phyloP scores from a whole-genome alignment of 1,140 invertebrate genomes.

The Drosophila paulistorum region DNA sequence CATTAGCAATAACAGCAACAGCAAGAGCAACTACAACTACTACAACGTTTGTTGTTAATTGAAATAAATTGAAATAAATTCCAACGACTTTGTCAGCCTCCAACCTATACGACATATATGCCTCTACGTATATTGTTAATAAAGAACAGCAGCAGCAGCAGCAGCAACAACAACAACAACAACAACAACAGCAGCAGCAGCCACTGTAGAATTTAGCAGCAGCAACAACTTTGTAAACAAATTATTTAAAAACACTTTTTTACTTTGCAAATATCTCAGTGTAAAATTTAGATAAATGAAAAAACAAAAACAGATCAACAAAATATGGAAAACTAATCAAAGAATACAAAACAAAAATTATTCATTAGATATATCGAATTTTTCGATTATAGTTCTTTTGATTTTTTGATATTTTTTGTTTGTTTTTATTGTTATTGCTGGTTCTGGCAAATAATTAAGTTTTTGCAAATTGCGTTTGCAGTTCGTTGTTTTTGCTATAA shows the following conservation, averaged over 20 bases:
- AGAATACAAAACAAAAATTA: neutral
- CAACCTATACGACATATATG: neutral
- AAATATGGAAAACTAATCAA: slow-evolving; percentile 1
- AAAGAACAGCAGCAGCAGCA: slow-evolving; percentile 47
- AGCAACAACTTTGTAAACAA: slow-evolving; percentile 46
- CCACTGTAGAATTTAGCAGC: slow-evolving; percentile 16
- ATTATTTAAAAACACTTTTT: slow-evolving; percentile 35
- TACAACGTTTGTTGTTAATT: slow-evolving; percentile 65
- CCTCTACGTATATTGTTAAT: slow-evolving; percentile 74
- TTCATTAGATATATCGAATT: too few species aligned
- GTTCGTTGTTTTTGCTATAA: slow-evolving; percentile 11
- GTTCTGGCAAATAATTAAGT: slow-evolving; percentile 11
- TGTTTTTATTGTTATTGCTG: slow-evolving; percentile 25
- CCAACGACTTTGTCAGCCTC: slow-evolving; percentile 49
- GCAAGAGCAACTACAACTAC: slow-evolving; percentile 7
- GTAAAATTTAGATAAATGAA: slow-evolving; percentile 1
- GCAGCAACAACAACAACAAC: slow-evolving; percentile 21
- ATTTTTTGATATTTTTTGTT: neutral
- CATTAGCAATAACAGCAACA: slow-evolving; percentile 26
- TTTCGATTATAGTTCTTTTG: neutral
- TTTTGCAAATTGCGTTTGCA: slow-evolving; percentile 12
- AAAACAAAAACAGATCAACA: neutral
- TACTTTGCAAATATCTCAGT: slow-evolving; percentile 16
- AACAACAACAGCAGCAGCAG: slow-evolving; percentile 31
- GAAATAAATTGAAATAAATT: slow-evolving; percentile 82